These are phyloP conservation scores for Hyles euphorbiae DNA, from an alignment of 1,140 invertebrate genomes.

Conservation along the genomic window DNA sequence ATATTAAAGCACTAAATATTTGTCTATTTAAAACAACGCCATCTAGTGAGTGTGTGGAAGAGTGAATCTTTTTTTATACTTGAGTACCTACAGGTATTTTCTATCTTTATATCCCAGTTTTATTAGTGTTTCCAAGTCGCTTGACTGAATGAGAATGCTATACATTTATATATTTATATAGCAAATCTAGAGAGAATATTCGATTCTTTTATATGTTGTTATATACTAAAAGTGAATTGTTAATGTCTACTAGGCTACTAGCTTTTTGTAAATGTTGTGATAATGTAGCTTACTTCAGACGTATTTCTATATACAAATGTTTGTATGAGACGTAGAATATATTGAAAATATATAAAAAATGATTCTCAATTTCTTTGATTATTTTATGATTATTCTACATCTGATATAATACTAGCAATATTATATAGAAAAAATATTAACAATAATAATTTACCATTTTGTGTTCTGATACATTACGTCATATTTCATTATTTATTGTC, in stretches of 20 bases:
- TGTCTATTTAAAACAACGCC: not conserved
- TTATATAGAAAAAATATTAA: too few relatives aligned
- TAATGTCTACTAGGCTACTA: slow-evolving; percentile 32
- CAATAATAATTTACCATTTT: too few relatives aligned
- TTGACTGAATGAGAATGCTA: slow-evolving; percentile 33
- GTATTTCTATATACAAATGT: not conserved
- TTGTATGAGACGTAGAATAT: not conserved
- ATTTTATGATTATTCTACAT: not conserved
- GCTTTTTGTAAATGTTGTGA: slow-evolving; percentile 48
- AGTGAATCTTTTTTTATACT: too few relatives aligned
- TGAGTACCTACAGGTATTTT: too few relatives aligned
- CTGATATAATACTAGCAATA: not conserved
- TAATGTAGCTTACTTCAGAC: slow-evolving; percentile 26
- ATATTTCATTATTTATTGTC: too few relatives aligned
- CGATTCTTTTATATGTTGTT: slow-evolving; percentile 51
- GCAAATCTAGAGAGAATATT: slow-evolving; percentile 45
- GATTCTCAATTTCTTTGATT: too few relatives aligned
- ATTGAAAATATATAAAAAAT: slow-evolving; percentile 1
- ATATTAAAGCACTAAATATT: too few relatives aligned
- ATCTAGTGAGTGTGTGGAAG: too few relatives aligned
- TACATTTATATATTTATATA: slow-evolving; percentile 32
- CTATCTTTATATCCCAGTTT: slow-evolving; percentile 24
- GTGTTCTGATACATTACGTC: too few relatives aligned
- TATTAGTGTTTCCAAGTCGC: slow-evolving; percentile 25
- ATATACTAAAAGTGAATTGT: slow-evolving; percentile 34